These are phyloP conservation scores for Phalera bucephala DNA, from an alignment of 2,888 invertebrate species.

Conservation along the genomic window DNA sequence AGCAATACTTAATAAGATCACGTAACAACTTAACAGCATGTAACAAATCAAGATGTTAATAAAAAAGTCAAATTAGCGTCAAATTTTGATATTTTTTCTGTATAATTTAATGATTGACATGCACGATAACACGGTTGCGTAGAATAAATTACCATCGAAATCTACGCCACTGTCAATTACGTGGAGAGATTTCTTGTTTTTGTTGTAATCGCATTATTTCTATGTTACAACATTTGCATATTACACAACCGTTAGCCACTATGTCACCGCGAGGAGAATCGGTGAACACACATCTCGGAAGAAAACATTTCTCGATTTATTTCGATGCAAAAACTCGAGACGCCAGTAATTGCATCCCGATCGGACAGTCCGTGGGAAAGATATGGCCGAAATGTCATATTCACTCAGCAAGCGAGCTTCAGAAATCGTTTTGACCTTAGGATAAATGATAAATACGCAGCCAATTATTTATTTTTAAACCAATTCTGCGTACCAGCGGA, in stretches of 20 bases:
- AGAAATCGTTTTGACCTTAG: constrained; percentile 32
- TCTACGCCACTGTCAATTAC: constrained; percentile 25
- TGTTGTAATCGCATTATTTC: constrained; percentile 29
- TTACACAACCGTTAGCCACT: constrained; percentile 39
- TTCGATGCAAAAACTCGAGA: constrained; percentile 59
- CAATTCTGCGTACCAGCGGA: neutral
- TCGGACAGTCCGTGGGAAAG: constrained; percentile 67
- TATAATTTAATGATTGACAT: constrained; percentile 26
- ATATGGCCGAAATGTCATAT: constrained; percentile 76
- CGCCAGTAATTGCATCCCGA: constrained; percentile 60
- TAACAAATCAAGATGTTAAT: constrained; percentile 19
- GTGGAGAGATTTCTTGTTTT: constrained; percentile 24
- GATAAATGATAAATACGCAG: constrained; percentile 26
- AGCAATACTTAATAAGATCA: neutral
- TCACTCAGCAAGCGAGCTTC: constrained; percentile 41
- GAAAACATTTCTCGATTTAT: constrained; percentile 45
- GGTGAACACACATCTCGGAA: constrained; percentile 41
- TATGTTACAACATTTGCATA: constrained; percentile 41
- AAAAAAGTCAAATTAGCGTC: constrained; percentile 7
- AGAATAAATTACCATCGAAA: constrained; percentile 23
- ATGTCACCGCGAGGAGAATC: constrained; percentile 51
- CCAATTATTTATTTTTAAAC: constrained; percentile 15
- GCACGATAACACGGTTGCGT: constrained; percentile 19
- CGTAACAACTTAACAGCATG: neutral
- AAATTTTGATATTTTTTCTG: constrained; percentile 12